A percentile compares a stretch with the other conserved stretches of the same genome.
Conservation (phyloP, 2,113 vertebrate species). For the Gymnarchus niloticus region DNA sequence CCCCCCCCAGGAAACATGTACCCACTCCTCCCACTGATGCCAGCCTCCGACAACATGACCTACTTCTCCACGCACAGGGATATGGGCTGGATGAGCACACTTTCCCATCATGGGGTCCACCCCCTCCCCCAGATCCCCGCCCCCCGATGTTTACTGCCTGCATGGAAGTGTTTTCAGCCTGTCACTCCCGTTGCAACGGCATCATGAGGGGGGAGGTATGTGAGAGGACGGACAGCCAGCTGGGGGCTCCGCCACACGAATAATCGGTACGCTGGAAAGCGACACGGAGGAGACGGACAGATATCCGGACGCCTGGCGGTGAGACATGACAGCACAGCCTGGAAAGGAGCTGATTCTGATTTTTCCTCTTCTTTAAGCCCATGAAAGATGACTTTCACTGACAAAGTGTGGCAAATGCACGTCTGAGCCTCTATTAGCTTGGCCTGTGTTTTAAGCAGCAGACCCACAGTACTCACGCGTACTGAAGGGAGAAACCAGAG, state of each 20-base stretch:
- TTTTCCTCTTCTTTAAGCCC: neutral
- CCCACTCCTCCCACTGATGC: neutral
- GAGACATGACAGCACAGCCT: neutral
- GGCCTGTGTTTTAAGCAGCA: neutral
- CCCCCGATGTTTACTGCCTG: neutral
- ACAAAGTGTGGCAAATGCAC: conserved; percentile 5
- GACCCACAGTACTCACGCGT: too few species aligned
- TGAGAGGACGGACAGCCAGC: neutral
- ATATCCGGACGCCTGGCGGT: neutral
- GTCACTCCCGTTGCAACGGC: neutral
- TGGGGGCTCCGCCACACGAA: neutral
- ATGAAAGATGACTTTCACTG: conserved; percentile 5
- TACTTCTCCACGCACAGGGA: neutral
- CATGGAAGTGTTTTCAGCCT: neutral
- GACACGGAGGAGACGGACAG: neutral
- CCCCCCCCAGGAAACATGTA: neutral
- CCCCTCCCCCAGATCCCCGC: neutral
- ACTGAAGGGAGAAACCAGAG: too few species aligned
- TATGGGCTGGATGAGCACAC: neutral
- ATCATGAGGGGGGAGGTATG: neutral
- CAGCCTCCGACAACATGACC: conserved; percentile 10
- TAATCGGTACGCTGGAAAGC: neutral
- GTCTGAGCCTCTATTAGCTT: neutral
- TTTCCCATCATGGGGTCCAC: neutral
- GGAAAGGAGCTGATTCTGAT: neutral